Percentiles rank a stretch among this genome's conserved stretches.
Conservation (phyloP, 2,797 vertebrate genomes). For the Anabacerthia variegaticeps region DNA sequence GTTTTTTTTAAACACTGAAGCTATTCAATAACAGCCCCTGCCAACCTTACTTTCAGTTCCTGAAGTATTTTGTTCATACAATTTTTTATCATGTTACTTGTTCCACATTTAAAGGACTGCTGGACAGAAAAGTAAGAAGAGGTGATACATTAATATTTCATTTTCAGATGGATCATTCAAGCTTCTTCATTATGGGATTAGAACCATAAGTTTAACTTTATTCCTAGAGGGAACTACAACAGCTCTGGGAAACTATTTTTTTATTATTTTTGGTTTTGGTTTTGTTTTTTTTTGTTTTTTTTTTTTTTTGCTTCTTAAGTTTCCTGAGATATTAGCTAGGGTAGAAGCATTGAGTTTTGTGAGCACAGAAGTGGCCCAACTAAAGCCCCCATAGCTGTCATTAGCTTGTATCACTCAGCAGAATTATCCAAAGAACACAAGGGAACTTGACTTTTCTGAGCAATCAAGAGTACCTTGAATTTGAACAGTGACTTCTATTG, state of each 20-base stretch:
- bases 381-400: background rate
- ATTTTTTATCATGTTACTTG: background rate
- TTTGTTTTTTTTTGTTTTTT: too few relatives aligned
- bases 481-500: background rate
- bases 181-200: background rate
- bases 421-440: background rate
- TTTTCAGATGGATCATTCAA: background rate
- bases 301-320: fast-evolving
- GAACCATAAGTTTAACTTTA: background rate
- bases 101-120: background rate
- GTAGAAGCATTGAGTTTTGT: background rate
- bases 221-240: background rate
- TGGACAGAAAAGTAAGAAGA: background rate
- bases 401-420: background rate
- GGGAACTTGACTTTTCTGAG: background rate
- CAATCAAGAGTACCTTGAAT: background rate
- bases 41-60: background rate
- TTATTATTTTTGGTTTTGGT: too few relatives aligned
- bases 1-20: background rate
- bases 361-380: background rate
- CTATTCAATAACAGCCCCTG: background rate
- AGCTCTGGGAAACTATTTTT: background rate
- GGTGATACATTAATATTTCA: background rate
- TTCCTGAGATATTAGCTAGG: background rate
- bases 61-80: background rate